phyloP scores from a whole-genome alignment of 2,888 invertebrate species.

The Nineta flava region DNA sequence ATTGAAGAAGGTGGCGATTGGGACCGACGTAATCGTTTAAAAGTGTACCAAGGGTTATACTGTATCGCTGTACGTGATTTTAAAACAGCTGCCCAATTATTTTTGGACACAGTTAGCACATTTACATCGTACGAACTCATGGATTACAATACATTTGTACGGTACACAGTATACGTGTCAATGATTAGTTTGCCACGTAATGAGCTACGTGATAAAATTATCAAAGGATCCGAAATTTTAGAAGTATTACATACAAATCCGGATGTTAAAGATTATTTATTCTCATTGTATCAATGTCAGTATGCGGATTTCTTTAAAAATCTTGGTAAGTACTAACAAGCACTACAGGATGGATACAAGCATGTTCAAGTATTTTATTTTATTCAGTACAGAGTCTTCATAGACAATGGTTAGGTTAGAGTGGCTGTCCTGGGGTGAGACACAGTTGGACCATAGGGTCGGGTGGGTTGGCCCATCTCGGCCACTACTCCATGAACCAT shows the following conservation, averaged over 20 bases:
- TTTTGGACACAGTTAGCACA: slow-evolving; percentile 96
- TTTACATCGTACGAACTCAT: slow-evolving; percentile 98
- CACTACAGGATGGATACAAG: too few relatives aligned
- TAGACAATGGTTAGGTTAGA: too few relatives aligned
- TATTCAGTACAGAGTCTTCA: too few relatives aligned
- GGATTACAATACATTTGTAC: slow-evolving; percentile 80
- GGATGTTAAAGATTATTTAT: slow-evolving; percentile 43
- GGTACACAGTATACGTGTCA: slow-evolving; percentile 69
- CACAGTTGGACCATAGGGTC: too few relatives aligned
- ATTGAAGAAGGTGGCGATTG: slow-evolving; percentile 99
- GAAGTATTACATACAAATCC: slow-evolving; percentile 61
- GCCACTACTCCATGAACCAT: too few relatives aligned
- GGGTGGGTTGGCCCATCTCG: too few relatives aligned
- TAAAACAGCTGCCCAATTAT: slow-evolving; percentile 83
- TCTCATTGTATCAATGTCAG: slow-evolving; percentile 48
- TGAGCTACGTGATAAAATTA: slow-evolving; percentile 60
- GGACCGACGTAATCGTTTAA: slow-evolving; percentile 93
- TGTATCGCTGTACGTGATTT: slow-evolving; percentile 94
- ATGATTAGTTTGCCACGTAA: slow-evolving; percentile 71
- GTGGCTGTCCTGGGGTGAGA: too few relatives aligned
- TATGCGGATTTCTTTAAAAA: slow-evolving; percentile 83
- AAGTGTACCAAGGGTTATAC: slow-evolving; percentile 95
- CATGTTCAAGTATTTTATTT: too few relatives aligned
- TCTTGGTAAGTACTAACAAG: slow-evolving; percentile 33
- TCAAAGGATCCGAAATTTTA: slow-evolving; percentile 62